These are phyloP conservation scores for Hydropsyche betteni DNA, from an alignment of 2,888 invertebrate species.

Conservation along the genomic window DNA sequence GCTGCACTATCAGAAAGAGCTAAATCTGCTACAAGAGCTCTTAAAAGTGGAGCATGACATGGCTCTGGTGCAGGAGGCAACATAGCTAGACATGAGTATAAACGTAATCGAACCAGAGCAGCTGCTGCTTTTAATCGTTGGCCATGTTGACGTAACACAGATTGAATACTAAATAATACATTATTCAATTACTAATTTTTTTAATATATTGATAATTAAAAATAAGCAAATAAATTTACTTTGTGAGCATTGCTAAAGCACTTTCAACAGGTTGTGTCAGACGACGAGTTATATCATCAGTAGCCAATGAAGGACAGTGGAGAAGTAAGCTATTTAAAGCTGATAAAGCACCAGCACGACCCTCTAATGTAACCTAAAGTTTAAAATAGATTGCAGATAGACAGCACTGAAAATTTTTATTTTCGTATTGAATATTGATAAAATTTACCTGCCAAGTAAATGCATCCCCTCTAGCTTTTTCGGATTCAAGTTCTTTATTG, in stretches of 20 bases:
- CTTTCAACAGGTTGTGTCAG: constrained; percentile 91
- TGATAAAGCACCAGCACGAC: constrained; percentile 94
- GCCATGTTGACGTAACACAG: constrained; percentile 87
- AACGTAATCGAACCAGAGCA: constrained; percentile 89
- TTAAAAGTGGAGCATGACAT: constrained; percentile 85
- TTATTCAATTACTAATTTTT: background rate
- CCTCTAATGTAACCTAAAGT: constrained; percentile 86
- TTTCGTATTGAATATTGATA: background rate
- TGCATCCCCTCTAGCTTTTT: constrained; percentile 94
- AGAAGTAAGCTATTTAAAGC: constrained; percentile 93
- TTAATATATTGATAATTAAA: background rate
- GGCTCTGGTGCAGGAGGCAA: constrained; percentile 84
- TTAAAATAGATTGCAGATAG: background rate
- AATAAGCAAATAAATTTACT: constrained; percentile 67
- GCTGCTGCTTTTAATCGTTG: constrained; percentile 93
- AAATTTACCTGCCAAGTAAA: constrained; percentile 93
- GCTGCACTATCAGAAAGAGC: constrained; percentile 94
- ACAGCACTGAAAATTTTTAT: background rate
- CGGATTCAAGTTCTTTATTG: constrained; percentile 95
- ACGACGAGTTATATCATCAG: constrained; percentile 90
- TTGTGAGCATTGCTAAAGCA: constrained; percentile 92
- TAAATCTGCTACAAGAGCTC: constrained; percentile 94
- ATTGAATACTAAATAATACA: constrained; percentile 72
- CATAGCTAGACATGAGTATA: constrained; percentile 76
- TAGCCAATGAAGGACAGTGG: constrained; percentile 89